Evolutionary conservation across 2,113 vertebrate genomes (phyloP).

Genomic region (Serinus canaria): DNA sequence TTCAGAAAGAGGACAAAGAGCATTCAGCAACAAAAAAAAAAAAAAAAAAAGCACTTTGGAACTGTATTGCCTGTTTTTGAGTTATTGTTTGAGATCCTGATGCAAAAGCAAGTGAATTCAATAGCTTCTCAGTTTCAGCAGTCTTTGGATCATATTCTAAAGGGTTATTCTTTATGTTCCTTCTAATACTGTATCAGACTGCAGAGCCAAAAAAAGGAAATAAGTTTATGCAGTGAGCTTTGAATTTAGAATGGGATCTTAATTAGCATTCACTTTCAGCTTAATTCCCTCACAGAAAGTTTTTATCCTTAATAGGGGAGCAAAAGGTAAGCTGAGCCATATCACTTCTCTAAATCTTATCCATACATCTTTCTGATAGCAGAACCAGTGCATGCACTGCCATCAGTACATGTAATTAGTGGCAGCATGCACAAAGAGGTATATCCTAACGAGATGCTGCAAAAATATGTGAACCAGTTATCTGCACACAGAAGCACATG

Average conservation of each 20-base stretch:
- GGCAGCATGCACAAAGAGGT: neutral
- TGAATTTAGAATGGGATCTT: neutral
- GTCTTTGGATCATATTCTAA: neutral
- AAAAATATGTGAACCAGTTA: neutral
- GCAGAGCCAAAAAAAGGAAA: neutral
- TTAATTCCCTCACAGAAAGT: neutral
- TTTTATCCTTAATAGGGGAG: neutral
- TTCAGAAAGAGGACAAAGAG: neutral
- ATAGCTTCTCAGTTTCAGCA: neutral
- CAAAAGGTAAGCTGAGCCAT: neutral
- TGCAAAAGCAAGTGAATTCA: neutral
- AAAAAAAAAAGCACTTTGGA: neutral
- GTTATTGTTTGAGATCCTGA: neutral
- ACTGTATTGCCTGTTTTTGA: neutral
- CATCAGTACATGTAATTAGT: neutral
- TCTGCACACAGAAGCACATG: neutral
- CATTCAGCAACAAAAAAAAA: neutral
- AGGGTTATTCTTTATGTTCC: neutral
- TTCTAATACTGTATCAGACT: neutral
- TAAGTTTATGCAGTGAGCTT: neutral
- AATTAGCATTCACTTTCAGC: neutral
- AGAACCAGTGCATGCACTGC: neutral
- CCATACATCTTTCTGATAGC: neutral
- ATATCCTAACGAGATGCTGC: neutral
- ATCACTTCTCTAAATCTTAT: neutral